Conservation (phyloP, 2,797 vertebrate genomes). For the Alfaro cultratus region DNA sequence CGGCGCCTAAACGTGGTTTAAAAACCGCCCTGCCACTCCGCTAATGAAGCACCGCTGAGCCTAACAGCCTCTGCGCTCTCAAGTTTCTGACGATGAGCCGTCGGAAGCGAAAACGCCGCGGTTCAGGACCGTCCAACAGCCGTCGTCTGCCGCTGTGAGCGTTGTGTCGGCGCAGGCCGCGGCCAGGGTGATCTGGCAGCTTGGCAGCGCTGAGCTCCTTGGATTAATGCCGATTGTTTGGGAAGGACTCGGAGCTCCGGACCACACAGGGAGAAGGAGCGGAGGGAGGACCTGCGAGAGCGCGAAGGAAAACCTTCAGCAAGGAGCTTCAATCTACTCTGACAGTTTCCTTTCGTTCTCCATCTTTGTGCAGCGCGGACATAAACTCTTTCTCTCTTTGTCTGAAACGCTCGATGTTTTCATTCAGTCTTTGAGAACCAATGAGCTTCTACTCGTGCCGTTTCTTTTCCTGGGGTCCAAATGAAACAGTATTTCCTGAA, state of each 20-base stretch:
- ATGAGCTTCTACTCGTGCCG: slow-evolving; percentile 42
- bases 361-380: slow-evolving; percentile 8
- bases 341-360: slow-evolving; percentile 16
- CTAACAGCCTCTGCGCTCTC: neutral
- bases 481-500: slow-evolving; percentile 36
- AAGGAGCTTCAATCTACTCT: slow-evolving; percentile 35
- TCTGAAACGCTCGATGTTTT: slow-evolving; percentile 37
- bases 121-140: slow-evolving; percentile 13
- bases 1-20: neutral
- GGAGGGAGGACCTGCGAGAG: slow-evolving; percentile 56
- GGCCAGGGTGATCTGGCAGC: slow-evolving; percentile 65
- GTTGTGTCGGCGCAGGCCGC: slow-evolving; percentile 56
- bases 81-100: slow-evolving; percentile 8
- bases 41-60: neutral
- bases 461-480: slow-evolving; percentile 42
- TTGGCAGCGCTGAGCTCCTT: slow-evolving; percentile 69
- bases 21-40: neutral
- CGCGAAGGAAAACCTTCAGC: slow-evolving; percentile 47
- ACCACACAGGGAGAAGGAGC: slow-evolving; percentile 81
- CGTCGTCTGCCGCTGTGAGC: slow-evolving; percentile 30
- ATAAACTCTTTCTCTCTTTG: slow-evolving; percentile 22
- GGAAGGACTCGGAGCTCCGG: slow-evolving; percentile 77
- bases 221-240: slow-evolving; percentile 83
- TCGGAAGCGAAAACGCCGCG: slow-evolving; percentile 17
- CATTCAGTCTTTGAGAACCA: slow-evolving; percentile 55